Conservation (phyloP, 2,113 vertebrate species). For the Anolis sagrei region DNA sequence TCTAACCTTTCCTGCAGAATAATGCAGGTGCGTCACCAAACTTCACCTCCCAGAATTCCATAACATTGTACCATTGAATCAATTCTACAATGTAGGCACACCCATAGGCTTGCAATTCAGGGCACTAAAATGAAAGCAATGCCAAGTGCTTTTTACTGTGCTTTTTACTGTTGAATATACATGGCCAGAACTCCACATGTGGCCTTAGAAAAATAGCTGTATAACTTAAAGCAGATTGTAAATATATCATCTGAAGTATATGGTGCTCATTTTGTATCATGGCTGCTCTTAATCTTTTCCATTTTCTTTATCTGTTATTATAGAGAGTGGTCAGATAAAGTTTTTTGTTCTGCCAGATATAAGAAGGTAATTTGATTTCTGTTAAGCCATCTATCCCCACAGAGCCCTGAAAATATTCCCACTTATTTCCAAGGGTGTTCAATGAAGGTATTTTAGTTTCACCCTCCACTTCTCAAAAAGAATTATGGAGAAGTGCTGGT, state of each 20-base stretch:
- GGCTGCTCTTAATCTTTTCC: neutral
- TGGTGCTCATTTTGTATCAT: neutral
- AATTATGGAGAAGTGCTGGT: slow-evolving; percentile 53
- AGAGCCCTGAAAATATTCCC: slow-evolving; percentile 32
- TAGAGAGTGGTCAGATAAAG: slow-evolving; percentile 37
- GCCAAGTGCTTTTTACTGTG: neutral
- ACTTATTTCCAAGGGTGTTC: slow-evolving; percentile 38
- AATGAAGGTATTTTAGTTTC: slow-evolving; percentile 33
- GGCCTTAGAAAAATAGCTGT: neutral
- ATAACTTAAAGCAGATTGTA: neutral
- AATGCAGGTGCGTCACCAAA: too few species aligned
- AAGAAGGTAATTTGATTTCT: slow-evolving; percentile 31
- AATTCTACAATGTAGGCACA: too few species aligned
- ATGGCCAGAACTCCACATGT: neutral
- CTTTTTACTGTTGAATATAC: neutral
- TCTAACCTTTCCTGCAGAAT: too few species aligned
- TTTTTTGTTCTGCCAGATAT: slow-evolving; percentile 20
- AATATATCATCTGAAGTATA: neutral
- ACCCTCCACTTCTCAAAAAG: slow-evolving; percentile 34
- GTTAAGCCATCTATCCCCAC: slow-evolving; percentile 10
- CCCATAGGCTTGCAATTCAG: neutral
- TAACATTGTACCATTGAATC: too few species aligned
- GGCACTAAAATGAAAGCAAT: neutral
- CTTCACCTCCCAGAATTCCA: too few species aligned
- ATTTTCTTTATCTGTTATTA: slow-evolving; percentile 14